Evolutionary conservation across 2,888 invertebrate species (phyloP).

Genomic region (Mystacides longicornis): DNA sequence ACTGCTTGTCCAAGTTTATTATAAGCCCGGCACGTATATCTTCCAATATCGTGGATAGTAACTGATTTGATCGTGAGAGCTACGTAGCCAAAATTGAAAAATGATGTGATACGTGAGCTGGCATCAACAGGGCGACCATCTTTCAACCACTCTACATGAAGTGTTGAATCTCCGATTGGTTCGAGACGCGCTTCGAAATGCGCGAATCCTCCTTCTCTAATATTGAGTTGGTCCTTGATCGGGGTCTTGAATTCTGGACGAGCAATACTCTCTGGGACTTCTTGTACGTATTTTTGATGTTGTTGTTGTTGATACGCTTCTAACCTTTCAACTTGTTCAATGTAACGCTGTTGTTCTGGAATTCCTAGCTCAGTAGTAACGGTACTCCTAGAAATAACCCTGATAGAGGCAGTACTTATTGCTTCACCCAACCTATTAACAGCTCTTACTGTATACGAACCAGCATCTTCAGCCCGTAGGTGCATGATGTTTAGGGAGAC

Average conservation of each 20-base stretch:
- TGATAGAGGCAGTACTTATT: constrained; percentile 71
- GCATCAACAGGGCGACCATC: constrained; percentile 87
- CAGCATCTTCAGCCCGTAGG: constrained; percentile 97
- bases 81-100: constrained; percentile 93
- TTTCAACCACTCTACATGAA: constrained; percentile 88
- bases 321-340: constrained; percentile 84
- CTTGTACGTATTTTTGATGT: constrained; percentile 71
- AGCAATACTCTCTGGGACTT: constrained; percentile 69
- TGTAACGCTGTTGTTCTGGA: constrained; percentile 84
- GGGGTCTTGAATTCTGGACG: constrained; percentile 85
- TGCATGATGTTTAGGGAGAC: constrained; percentile 97
- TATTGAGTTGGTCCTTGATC: constrained; percentile 77
- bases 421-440: constrained; percentile 88
- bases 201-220: constrained; percentile 88
- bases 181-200: constrained; percentile 94
- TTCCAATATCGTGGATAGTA: constrained; percentile 81
- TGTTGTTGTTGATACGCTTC: constrained; percentile 84
- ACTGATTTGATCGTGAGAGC: constrained; percentile 89
- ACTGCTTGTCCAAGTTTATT: constrained; percentile 82
- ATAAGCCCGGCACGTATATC: constrained; percentile 81
- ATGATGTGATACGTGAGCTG: constrained; percentile 85
- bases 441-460: constrained; percentile 88
- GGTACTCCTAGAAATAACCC: constrained; percentile 69
- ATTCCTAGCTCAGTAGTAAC: constrained; percentile 83
- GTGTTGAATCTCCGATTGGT: constrained; percentile 83